Percentiles rank a stretch among this genome's conserved stretches.
phyloP scores from a whole-genome alignment of 2,888 invertebrate species.

The Macrophya alboannulata region DNA sequence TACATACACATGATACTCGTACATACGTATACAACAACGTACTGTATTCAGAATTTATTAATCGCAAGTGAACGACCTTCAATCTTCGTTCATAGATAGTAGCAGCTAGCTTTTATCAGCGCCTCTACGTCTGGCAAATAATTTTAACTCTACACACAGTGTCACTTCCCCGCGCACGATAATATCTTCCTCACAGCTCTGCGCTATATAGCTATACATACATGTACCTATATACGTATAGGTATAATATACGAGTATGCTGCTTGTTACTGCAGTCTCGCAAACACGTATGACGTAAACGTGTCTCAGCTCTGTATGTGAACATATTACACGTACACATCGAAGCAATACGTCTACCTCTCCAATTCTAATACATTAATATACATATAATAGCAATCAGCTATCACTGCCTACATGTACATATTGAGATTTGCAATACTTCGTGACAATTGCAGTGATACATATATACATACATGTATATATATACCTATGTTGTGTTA shows the following conservation, averaged over 20 bases:
- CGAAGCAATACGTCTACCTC: not conserved
- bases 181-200: slow-evolving; percentile 19
- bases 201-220: not conserved
- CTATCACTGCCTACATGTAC: not conserved
- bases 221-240: not conserved
- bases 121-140: slow-evolving; percentile 54
- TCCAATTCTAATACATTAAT: not conserved
- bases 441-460: not conserved
- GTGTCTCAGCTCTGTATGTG: not conserved
- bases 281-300: slow-evolving; percentile 31
- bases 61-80: slow-evolving; percentile 49
- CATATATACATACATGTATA: not conserved
- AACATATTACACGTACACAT: not conserved
- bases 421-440: not conserved
- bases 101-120: slow-evolving; percentile 37
- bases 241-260: not conserved
- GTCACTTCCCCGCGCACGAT: not conserved
- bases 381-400: slow-evolving; percentile 11
- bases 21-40: not conserved
- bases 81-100: slow-evolving; percentile 19
- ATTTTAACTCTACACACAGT: slow-evolving; percentile 32
- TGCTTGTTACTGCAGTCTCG: not conserved
- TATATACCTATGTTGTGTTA: not conserved
- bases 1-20: not conserved
- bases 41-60: slow-evolving; percentile 28